Base-by-base conservation (phyloP, 2,888 invertebrate species). In the Vanessa cardui region DNA sequence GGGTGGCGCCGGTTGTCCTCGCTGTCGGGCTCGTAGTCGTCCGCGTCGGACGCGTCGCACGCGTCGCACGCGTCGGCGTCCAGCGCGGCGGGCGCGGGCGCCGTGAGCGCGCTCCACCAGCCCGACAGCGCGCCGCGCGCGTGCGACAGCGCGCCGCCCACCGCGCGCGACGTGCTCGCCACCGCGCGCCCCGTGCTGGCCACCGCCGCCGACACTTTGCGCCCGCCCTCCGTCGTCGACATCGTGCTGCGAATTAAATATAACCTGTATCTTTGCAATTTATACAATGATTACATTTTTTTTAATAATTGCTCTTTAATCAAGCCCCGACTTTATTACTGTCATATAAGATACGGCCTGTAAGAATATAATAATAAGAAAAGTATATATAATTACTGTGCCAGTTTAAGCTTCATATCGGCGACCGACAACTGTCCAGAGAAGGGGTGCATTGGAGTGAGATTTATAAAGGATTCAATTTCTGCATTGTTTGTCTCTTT, bases 171-270 rank as follows among this genome's bases (percentile, higher is more conserved):
- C 15, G 93, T 93, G 63, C 88, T 92, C 45, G 92, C 97, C 60
- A 99, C 98, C 44, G 97, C 98, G 79, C 97, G 95, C 39, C 98
- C 98, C 2, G 99, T 98, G 71, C 96, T 96, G 63, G 96, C 96
- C 85, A 99, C 97, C 0, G 98, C 98, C 82, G 98, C 98, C 79
- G 98, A 98, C 71, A 99, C 94, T 88, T 98, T 98, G 64, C 98
- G 94, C 0, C 98, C 98, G 76, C 98, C 96, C 87, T 99, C 99
- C 47, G 98, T 97, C 80, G 96, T 98, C 78, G 98, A 98, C 96
- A 99, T 98, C 21, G 98, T 97, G 83, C 98, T 98, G 82, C 33
- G n/a, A 39, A 18, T 33, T 50, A 18, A 12, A 39, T 7, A 12
- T 21, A 2, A 21, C 26, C 26, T 15, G 15, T 26, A 52, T 26